These are phyloP conservation scores for Colistium nudipinnis DNA, from an alignment of 2,113 vertebrate species.

Conservation along the genomic window DNA sequence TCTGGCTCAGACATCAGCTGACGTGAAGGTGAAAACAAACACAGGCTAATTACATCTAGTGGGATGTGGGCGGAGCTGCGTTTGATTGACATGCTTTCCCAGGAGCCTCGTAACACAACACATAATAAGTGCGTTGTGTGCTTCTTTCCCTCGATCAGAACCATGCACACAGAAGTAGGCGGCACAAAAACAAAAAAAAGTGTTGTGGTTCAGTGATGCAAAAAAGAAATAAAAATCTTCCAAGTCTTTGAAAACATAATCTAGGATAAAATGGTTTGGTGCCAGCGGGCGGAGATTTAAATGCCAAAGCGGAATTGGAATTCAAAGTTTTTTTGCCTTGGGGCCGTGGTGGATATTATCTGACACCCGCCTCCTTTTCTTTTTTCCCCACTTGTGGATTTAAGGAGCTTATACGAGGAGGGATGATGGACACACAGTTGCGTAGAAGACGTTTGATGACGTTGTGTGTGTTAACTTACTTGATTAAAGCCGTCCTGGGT, in stretches of 20 bases:
- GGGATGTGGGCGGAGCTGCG: too few species aligned
- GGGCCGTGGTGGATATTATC: constrained; percentile 6
- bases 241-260: not conserved
- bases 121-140: not conserved
- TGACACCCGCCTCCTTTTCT: not conserved
- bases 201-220: not conserved
- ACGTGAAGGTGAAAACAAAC: too few species aligned
- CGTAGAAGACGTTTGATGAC: not conserved
- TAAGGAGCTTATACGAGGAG: not conserved
- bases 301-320: constrained; percentile 14
- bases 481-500: constrained; percentile 54
- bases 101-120: not conserved
- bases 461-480: too few species aligned
- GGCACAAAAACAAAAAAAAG: not conserved
- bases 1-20: too few species aligned
- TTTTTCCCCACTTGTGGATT: not conserved
- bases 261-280: constrained; percentile 17
- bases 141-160: not conserved
- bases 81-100: not conserved
- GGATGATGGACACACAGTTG: not conserved
- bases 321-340: not conserved
- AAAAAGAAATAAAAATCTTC: not conserved
- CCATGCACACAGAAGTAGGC: constrained; percentile 13
- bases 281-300: not conserved
- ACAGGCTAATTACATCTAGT: too few species aligned